Evolutionary conservation across 1,140 invertebrate species (phyloP), one percentile per base, ranked within the genome.

Genomic region (Heliconius hermathena): DNA sequence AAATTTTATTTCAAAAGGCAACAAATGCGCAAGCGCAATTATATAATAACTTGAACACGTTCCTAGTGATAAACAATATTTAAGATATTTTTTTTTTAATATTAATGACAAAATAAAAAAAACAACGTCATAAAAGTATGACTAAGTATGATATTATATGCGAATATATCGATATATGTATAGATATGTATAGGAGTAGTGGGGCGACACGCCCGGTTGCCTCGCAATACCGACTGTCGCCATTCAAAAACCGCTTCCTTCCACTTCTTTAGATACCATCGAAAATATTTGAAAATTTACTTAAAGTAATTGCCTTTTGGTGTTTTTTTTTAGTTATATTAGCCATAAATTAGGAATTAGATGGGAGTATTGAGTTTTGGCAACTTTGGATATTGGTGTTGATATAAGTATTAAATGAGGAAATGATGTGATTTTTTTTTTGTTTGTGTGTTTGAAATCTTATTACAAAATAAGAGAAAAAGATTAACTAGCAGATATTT

Each of bases 301-400:
- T 82, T 80, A 80, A 78, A 52, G 26, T 83, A 83, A 83, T 83
- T 70, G 79, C 29, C 71, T 80, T 83, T 83, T 79, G 71, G 80
- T 80, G 78, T 83, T 80, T 66, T 16, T 46, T 6, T 13, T 29
- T 52, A 20, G 1, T 29, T 11, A 66, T 66, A 29, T 66, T 29
- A 11, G 13, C 60, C 26, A 66, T 66, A 29, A 66, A 66, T 66
- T 66, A 16, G 4, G 22, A 29, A 29, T 9, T 29, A 66, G 60
- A 8, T 16, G 9, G 60, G 26, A n/a, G 3, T n/a, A 8, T 66
- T 66, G 26, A 66, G 3, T 16, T 29, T 29, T 66, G 60, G 26
- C 26, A 66, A 66, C 26, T 18, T 66, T 4, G 2, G 11, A 66
- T 11, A 3, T 66, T 22, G 6, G 8, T 57, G 22, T 22, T 29